phyloP scores from a whole-genome alignment of 2,888 invertebrate species.

The Nesidiocoris tenuis region DNA sequence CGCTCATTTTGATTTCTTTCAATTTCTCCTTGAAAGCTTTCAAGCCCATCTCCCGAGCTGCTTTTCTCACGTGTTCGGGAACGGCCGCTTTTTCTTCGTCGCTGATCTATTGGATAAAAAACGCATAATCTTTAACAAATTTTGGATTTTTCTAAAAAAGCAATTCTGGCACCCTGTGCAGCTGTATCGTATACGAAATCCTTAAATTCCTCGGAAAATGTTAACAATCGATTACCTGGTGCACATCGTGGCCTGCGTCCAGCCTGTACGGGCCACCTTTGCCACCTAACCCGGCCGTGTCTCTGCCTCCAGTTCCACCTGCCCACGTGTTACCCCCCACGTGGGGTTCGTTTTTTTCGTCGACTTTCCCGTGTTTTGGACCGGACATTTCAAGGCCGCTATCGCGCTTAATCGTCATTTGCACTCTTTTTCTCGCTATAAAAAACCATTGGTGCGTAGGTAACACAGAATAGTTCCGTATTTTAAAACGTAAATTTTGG shows the following conservation, averaged over 20 bases:
- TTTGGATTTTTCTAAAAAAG: too few relatives aligned
- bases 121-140: too few relatives aligned
- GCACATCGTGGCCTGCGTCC: constrained; percentile 89
- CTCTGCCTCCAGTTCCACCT: constrained; percentile 86
- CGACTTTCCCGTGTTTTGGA: constrained; percentile 92
- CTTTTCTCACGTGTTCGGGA: constrained; percentile 82
- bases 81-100: constrained; percentile 87
- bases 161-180: too few relatives aligned
- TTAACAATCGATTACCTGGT: constrained; percentile 67
- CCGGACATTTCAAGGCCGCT: constrained; percentile 66
- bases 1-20: constrained; percentile 91
- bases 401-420: constrained; percentile 72
- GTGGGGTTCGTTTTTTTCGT: constrained; percentile 86
- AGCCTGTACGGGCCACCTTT: constrained; percentile 94
- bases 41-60: constrained; percentile 90
- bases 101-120: constrained; percentile 61
- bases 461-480: too few relatives aligned
- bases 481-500: too few relatives aligned
- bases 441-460: too few relatives aligned
- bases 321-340: constrained; percentile 98
- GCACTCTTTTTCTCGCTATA: constrained; percentile 60
- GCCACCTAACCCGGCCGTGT: constrained; percentile 93
- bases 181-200: too few relatives aligned
- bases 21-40: constrained; percentile 84
- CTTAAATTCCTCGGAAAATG: too few relatives aligned